Evolutionary conservation across 1,140 invertebrate genomes (phyloP), one percentile per base, ranked within the genome.

Genomic region (Acromyrmex heyeri): DNA sequence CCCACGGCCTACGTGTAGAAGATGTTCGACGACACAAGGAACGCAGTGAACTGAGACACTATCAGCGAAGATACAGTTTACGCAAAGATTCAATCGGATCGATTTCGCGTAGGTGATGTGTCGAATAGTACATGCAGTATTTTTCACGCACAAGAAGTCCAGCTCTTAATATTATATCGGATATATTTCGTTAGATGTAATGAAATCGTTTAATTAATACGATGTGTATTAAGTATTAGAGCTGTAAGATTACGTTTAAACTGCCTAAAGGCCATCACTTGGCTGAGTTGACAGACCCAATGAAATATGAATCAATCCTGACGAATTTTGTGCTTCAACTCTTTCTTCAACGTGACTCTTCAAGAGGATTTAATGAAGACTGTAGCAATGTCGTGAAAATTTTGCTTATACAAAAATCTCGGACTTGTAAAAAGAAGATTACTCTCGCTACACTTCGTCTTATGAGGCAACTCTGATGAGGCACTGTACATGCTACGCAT

Each of bases 21-120:
- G 62, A 27, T 10, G 0, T 62, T 69, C n/a, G 85, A 6, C n/a
- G 85, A 6, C 7, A 44, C n/a, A 16, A 34, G 30, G 24, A 38
- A 69, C 27, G 8, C 5, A 48, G 67, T 61, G 79, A 30, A 21
- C 67, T 7, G n/a, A n/a, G 53, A 24, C 21, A 72, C 34, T 59
- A 16, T 57, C 55, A 0, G 34, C 16, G 30, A 70, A 16, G 55
- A 73, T 21, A 14, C 18, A 55, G 64, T 61, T 24, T 14, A 6
- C 44, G 81, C 24, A 61, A 44, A 30, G 44, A 44, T 50, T 75
- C 38, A 18, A 27, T 50, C 55, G 55, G 57, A 10, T 61, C 12
- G n/a, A 70, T 72, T 72, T 72, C 79, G 18, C 24, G 12, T 44
- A 27, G 82, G 82, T 85, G 73, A 65, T 75, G 67, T 62, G 55